phyloP scores from a whole-genome alignment of 2,888 invertebrate genomes.

The Mantis religiosa region DNA sequence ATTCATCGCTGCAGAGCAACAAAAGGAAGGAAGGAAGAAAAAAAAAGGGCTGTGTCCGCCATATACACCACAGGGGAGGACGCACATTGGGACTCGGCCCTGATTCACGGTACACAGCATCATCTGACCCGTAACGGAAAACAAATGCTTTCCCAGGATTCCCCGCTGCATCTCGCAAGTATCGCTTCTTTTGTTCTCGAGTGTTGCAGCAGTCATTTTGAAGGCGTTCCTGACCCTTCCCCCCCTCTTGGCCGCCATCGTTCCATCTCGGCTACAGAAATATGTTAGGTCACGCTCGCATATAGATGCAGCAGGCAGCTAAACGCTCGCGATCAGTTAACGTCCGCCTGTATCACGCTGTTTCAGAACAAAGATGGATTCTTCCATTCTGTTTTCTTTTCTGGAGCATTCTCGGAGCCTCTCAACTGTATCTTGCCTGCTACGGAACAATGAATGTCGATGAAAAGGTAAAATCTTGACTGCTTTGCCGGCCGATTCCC shows the following conservation, averaged over 20 bases:
- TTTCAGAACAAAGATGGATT: constrained; percentile 1
- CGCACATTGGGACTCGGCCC: constrained; percentile 1
- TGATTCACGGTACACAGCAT: background rate
- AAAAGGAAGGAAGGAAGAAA: too few species aligned
- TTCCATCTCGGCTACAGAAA: constrained; percentile 5
- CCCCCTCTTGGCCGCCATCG: background rate
- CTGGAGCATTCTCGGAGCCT: background rate
- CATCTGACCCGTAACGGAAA: constrained; percentile 23
- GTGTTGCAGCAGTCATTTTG: constrained; percentile 15
- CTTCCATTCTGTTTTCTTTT: background rate
- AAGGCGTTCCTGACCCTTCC: constrained; percentile 6
- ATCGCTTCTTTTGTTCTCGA: constrained; percentile 21
- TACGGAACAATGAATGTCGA: background rate
- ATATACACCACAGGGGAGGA: background rate
- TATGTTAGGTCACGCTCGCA: constrained; percentile 19
- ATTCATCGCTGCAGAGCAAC: too few species aligned
- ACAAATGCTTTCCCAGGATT: constrained; percentile 25
- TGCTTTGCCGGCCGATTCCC: background rate
- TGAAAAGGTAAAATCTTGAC: background rate
- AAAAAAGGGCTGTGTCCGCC: background rate
- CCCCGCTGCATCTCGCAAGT: constrained; percentile 19
- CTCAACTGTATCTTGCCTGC: background rate
- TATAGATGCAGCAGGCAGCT: constrained; percentile 10
- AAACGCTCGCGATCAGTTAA: constrained; percentile 22
- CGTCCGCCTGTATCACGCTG: constrained; percentile 14